Conservation (phyloP, 1,140 invertebrate genomes). For the Leptestheria dahalacensis region DNA sequence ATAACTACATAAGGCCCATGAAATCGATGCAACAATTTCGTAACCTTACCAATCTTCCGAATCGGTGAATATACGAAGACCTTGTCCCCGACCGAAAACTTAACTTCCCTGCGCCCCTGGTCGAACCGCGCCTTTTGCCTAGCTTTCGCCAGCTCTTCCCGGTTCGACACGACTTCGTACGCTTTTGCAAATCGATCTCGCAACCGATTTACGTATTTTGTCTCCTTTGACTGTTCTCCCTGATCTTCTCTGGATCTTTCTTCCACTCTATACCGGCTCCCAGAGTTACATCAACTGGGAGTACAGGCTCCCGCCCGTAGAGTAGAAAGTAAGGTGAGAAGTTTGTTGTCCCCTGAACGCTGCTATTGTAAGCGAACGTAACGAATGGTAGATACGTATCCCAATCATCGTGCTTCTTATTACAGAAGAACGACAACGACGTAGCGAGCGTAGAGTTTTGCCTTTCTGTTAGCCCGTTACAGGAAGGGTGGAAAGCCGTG, state of each 20-base stretch:
- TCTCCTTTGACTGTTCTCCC: neutral
- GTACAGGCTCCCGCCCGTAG: slow-evolving; percentile 19
- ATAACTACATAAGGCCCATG: slow-evolving; percentile 13
- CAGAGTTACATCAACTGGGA: neutral
- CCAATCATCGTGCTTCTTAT: slow-evolving; percentile 23
- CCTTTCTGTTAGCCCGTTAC: slow-evolving; percentile 22
- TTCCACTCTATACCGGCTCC: neutral
- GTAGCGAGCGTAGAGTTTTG: slow-evolving; percentile 20
- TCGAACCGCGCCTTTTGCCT: slow-evolving; percentile 1
- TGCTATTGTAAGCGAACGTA: neutral
- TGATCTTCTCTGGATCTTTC: neutral
- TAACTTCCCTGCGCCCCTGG: neutral
- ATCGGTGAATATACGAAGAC: slow-evolving; percentile 14
- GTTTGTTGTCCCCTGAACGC: neutral
- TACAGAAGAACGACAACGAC: slow-evolving; percentile 23
- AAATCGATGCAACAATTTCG: slow-evolving; percentile 15
- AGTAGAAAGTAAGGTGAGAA: neutral
- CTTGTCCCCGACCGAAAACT: slow-evolving; percentile 3
- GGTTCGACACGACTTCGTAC: neutral
- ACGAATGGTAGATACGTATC: slow-evolving; percentile 20
- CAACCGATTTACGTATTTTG: neutral
- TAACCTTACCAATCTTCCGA: slow-evolving; percentile 9
- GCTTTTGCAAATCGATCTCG: neutral
- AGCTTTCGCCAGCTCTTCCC: neutral
- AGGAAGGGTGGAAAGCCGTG: slow-evolving; percentile 21